Evolutionary conservation across 2,888 invertebrate genomes (phyloP), one percentile per base, ranked within the genome.

Genomic region (Gandaritis pyraliata): DNA sequence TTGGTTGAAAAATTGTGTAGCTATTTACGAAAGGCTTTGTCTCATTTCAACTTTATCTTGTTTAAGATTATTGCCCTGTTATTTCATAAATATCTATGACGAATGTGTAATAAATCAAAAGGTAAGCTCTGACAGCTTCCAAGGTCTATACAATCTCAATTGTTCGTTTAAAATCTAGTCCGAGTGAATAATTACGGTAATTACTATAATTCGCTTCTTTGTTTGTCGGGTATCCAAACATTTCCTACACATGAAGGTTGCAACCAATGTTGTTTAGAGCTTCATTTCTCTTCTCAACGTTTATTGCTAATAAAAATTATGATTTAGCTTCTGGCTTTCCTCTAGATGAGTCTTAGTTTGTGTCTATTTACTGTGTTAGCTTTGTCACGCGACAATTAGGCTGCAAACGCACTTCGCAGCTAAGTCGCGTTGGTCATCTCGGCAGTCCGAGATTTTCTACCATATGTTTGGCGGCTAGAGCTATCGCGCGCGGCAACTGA

Each of bases 161-260:
- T 74, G 72, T 73, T 71, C 75, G 76, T 79, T 82, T 82, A 80
- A 67, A 69, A 74, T 80, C 72, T 76, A 71, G 70, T 75, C 74
- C 74, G 66, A 63, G 76, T 73, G 67, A 76, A 78, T 76, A 73
- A 76, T 73, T 71, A 67, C 65, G 61, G 69, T 77, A 80, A 84
- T 85, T 86, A 83, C 71, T 75, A 73, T 76, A 76, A 77, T 77
- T 79, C 72, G 70, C 72, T 75, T 77, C 80, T 83, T 85, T 82
- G 81, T 81, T 78, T 74, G 72, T 75, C 72, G 72, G 73, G 74
- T 75, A 72, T 76, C 80, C 75, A 76, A 80, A 79, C 46, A 54
- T 68, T 70, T 67, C 58, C 65, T 64, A 39, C 46, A 47, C 15
- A 36, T 58, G 63, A 65, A 68, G 63, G 64, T 65, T 64, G 41